Conservation (phyloP, 1,140 invertebrate species). For the Zaprionus africanus region DNA sequence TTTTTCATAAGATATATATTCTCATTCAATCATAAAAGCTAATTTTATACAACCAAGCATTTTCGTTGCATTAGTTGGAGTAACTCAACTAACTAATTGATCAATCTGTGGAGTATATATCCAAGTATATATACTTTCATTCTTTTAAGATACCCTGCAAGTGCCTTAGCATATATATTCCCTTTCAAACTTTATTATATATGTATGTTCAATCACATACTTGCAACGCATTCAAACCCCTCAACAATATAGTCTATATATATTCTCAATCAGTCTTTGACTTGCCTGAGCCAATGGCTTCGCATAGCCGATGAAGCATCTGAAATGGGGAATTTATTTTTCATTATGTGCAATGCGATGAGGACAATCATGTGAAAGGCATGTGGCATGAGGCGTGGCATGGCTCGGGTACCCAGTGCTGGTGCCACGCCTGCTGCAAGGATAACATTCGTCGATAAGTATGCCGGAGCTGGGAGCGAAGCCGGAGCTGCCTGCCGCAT, state of each 20-base stretch:
- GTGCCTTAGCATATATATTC: neutral
- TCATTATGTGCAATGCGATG: conserved; percentile 49
- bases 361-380: conserved; percentile 37
- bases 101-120: too few species aligned
- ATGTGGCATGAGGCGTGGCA: neutral
- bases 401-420: neutral
- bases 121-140: neutral
- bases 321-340: conserved; percentile 52
- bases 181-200: neutral
- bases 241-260: neutral
- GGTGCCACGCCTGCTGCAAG: conserved; percentile 42
- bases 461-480: conserved; percentile 16
- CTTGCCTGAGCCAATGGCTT: neutral
- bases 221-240: too few species aligned
- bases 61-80: too few species aligned
- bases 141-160: too few species aligned
- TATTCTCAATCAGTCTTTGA: neutral
- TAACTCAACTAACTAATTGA: too few species aligned
- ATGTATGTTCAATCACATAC: too few species aligned
- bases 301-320: neutral
- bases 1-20: neutral
- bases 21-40: too few species aligned
- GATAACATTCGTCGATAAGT: conserved; percentile 66
- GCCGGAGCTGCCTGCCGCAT: conserved; percentile 7
- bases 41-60: too few species aligned